Conservation (phyloP, 2,113 vertebrate species). For the Scophthalmus maximus region DNA sequence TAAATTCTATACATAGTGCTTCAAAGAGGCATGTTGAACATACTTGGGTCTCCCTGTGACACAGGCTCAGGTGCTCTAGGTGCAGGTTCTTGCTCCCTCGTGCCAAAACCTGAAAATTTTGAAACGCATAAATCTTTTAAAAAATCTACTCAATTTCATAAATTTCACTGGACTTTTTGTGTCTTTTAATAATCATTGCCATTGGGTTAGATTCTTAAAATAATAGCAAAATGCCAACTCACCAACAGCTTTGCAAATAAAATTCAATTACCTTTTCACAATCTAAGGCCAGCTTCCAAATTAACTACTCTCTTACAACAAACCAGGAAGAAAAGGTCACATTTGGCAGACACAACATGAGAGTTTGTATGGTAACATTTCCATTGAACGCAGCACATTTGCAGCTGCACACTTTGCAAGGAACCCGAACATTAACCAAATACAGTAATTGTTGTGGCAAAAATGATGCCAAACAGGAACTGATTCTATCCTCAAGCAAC, state of each 20-base stretch:
- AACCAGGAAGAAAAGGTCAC: background rate
- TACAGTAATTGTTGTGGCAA: constrained; percentile 42
- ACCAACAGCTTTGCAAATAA: background rate
- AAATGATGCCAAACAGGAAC: constrained; percentile 41
- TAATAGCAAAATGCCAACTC: background rate
- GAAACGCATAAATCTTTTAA: constrained; percentile 16
- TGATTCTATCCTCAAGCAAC: constrained; percentile 33
- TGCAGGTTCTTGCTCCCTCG: constrained; percentile 83
- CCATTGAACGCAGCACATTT: background rate
- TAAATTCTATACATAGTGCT: background rate
- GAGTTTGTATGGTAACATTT: constrained; percentile 25
- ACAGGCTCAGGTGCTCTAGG: constrained; percentile 80
- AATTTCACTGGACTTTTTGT: background rate
- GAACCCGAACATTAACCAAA: background rate
- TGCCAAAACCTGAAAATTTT: constrained; percentile 82
- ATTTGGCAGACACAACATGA: constrained; percentile 7
- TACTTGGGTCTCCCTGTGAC: constrained; percentile 92
- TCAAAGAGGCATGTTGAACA: constrained; percentile 47
- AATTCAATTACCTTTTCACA: background rate
- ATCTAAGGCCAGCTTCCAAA: background rate
- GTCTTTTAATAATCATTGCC: background rate
- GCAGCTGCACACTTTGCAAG: constrained; percentile 24
- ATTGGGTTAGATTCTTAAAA: background rate
- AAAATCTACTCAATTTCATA: background rate
- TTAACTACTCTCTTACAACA: background rate